phyloP scores from a whole-genome alignment of 2,888 invertebrate species.

The Cylindroiulus punctatus region DNA sequence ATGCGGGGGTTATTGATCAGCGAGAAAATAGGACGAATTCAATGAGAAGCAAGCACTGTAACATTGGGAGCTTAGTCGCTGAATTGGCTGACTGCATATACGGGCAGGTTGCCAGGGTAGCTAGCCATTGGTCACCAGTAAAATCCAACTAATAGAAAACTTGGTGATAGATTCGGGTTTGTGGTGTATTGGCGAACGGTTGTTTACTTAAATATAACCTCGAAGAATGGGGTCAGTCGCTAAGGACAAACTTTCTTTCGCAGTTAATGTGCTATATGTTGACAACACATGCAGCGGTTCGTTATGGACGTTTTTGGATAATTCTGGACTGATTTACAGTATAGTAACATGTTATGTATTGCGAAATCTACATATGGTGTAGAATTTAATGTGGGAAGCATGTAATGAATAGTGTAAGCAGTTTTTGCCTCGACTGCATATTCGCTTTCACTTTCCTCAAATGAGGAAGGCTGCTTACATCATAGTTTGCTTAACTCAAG shows the following conservation, averaged over 20 bases:
- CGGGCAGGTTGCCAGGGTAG: constrained; percentile 9
- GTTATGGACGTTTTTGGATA: no score
- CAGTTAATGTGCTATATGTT: no score
- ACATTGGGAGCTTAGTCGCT: neutral
- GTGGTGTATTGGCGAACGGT: neutral
- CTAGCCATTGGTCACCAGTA: neutral
- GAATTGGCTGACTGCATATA: neutral
- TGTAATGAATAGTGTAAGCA: neutral
- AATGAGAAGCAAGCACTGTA: neutral
- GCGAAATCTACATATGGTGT: no score
- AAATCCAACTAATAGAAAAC: neutral
- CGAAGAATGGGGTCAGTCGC: neutral
- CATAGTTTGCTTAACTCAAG: neutral
- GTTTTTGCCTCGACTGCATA: neutral
- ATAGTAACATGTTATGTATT: no score
- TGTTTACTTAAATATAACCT: neutral
- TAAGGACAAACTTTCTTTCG: neutral
- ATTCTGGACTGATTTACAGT: no score
- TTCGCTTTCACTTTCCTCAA: neutral
- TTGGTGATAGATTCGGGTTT: neutral
- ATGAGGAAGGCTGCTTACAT: neutral
- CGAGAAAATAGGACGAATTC: neutral
- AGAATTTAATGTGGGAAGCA: no score
- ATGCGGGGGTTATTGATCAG: constrained; percentile 11
- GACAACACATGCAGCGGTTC: no score